Percentiles rank a stretch among this genome's conserved stretches.
Evolutionary conservation across 2,888 invertebrate genomes (phyloP).

Genomic region (Lochmaea capreae): DNA sequence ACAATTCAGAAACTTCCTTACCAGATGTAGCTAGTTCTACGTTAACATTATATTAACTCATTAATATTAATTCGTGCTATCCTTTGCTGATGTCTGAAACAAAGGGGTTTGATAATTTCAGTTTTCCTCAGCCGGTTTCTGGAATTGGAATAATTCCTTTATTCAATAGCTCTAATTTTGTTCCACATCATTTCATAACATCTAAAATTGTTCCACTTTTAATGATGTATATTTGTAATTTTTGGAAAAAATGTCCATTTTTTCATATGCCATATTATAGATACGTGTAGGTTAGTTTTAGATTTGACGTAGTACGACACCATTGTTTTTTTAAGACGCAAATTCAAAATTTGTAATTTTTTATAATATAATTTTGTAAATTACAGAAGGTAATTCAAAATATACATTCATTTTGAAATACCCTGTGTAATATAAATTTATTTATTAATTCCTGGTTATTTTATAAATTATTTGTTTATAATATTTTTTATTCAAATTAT

Average conservation of each 20-base stretch:
- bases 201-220: slow-evolving; percentile 3
- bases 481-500: slow-evolving; percentile 58
- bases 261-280: slow-evolving; percentile 47
- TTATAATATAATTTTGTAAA: slow-evolving; percentile 13
- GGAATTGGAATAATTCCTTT: too few species aligned
- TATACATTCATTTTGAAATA: slow-evolving; percentile 9
- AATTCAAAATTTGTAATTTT: slow-evolving; percentile 58
- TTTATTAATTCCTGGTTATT: slow-evolving; percentile 57
- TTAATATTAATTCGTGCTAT: too few species aligned
- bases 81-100: too few species aligned
- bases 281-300: slow-evolving; percentile 42
- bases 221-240: slow-evolving; percentile 19
- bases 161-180: too few species aligned
- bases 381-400: slow-evolving; percentile 14
- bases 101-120: too few species aligned
- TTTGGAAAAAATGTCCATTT: slow-evolving; percentile 19
- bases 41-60: too few species aligned
- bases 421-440: slow-evolving; percentile 43
- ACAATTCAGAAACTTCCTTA: too few species aligned
- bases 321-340: slow-evolving; percentile 55
- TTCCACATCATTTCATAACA: neutral
- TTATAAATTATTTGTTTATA: slow-evolving; percentile 53
- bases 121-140: too few species aligned
- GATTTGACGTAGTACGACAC: slow-evolving; percentile 58
- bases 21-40: too few species aligned